phyloP scores from a whole-genome alignment of 2,797 vertebrate genomes.

The Periophthalmus magnuspinnatus region DNA sequence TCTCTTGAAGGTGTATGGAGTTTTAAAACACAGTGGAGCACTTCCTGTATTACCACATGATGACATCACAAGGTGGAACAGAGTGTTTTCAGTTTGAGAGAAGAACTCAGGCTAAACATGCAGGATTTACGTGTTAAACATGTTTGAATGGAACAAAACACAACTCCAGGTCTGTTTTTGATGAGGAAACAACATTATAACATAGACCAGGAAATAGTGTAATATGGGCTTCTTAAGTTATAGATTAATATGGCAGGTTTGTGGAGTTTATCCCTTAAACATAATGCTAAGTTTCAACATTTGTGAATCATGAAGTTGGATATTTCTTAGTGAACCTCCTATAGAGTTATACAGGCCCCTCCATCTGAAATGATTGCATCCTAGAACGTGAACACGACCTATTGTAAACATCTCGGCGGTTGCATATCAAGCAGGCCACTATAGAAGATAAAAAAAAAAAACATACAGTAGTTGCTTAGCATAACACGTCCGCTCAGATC shows the following conservation, averaged over 20 bases:
- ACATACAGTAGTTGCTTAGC: slow-evolving; percentile 35
- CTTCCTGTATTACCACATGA: no score
- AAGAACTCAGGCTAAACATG: no score
- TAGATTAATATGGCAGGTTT: background rate
- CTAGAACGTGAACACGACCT: background rate
- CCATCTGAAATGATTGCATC: background rate
- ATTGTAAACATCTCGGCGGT: background rate
- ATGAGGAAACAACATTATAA: no score
- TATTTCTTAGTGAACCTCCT: background rate
- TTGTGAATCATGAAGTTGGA: background rate
- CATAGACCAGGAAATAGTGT: no score
- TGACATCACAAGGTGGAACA: no score
- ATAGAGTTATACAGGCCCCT: background rate
- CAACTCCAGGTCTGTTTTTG: no score
- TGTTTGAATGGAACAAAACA: no score
- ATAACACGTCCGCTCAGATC: slow-evolving; percentile 50
- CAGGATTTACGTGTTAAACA: no score
- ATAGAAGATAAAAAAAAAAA: background rate
- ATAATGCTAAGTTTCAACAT: background rate
- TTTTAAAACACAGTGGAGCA: no score
- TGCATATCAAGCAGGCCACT: background rate
- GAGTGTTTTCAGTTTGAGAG: no score
- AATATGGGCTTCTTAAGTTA: no score
- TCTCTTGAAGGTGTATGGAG: no score
- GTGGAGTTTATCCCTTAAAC: background rate